These are phyloP conservation scores for Paramormyrops kingsleyae DNA, from an alignment of 2,113 vertebrate genomes.

Conservation along the genomic window DNA sequence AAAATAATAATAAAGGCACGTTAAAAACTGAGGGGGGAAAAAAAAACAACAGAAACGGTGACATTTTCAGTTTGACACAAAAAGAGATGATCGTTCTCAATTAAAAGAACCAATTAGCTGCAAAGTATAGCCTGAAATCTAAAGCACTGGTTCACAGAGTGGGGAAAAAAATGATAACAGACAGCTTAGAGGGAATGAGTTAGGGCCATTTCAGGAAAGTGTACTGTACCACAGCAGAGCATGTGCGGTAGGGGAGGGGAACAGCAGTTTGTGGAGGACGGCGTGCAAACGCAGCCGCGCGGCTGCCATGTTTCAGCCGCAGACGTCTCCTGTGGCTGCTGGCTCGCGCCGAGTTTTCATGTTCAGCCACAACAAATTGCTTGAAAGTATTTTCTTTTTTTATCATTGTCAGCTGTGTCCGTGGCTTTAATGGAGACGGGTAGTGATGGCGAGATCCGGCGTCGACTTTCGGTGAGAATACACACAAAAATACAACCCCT, in stretches of 20 bases:
- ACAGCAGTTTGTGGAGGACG: not conserved
- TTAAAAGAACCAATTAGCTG: not conserved
- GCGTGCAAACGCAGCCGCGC: not conserved
- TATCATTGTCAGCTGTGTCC: conserved; percentile 11
- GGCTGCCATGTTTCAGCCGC: not conserved
- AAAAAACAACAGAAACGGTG: not conserved
- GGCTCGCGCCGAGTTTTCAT: not conserved
- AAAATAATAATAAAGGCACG: not conserved
- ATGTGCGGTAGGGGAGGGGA: not conserved
- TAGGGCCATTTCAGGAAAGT: not conserved
- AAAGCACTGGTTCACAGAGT: not conserved
- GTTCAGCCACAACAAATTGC: conserved; percentile 25
- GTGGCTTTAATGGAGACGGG: conserved; percentile 13
- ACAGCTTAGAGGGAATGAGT: not conserved
- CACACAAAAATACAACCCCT: not conserved
- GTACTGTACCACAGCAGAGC: not conserved
- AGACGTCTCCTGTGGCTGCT: not conserved
- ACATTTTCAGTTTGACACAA: not conserved
- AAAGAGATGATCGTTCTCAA: not conserved
- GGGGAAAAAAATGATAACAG: not conserved
- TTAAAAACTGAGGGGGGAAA: not conserved
- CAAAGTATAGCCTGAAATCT: not conserved
- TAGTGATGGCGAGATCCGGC: not conserved
- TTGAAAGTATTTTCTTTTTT: not conserved
- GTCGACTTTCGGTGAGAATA: not conserved